Evolutionary conservation across 2,797 vertebrate genomes (phyloP), one percentile per base, ranked within the genome.

Genomic region (Sebastes hopkinsi): DNA sequence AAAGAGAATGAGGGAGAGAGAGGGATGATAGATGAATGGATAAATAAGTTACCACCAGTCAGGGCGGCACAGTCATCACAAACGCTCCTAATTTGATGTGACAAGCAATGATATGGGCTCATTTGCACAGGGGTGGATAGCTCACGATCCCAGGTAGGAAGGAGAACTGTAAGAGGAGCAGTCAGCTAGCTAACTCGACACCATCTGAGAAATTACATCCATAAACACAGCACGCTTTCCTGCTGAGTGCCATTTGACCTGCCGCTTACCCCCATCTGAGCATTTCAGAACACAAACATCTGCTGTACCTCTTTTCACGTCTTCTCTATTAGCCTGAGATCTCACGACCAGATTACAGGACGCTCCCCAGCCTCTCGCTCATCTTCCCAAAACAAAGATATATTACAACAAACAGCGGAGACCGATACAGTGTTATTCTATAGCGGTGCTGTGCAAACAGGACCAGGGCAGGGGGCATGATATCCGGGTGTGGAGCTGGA

Each of bases 381-480:
- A 75, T 91, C 89, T 88, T 90, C 85, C 75, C 72, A 91, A 90
- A 92, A 92, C 86, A 92, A 50, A 89, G 87, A 77, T 65, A 67
- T 80, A 89, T 90, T 73, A 91, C 76, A 66, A 64, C 72, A 86
- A 88, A 87, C 84, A 80, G 77, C 8, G 32, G 56, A 84, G 79
- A 78, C 58, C 10, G 80, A 88, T 56, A 77, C 61, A 55, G 54
- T 72, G 85, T 81, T 91, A 80, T 90, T 90, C 65, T 81, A 58
- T 58, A 34, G 81, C 25, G 8, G 61, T 29, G 72, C 85, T 89
- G 50, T 79, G 65, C 67, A 89, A 90, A 90, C 73, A 87, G 77
- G 32, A 64, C 82, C 2, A 5, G 52, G 62, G 55, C 6, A 34
- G 75, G 3, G 30, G 61, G 66, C 72, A 75, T 52, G 55, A 52